Base-by-base conservation (phyloP, 2,797 vertebrate genomes). In the Antrozous pallidus region DNA sequence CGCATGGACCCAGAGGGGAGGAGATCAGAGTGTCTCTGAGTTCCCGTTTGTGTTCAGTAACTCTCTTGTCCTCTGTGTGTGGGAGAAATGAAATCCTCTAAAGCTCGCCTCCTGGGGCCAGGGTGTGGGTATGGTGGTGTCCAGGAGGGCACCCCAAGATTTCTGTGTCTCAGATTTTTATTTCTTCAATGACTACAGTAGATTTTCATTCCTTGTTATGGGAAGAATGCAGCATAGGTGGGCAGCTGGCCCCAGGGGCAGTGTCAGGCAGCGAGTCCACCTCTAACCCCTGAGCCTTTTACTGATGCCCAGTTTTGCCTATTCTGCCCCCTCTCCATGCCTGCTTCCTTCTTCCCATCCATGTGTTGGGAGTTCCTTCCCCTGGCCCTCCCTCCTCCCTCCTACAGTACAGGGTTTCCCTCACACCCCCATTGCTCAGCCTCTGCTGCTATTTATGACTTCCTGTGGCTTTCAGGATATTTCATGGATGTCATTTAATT, bases 261-360 rank as follows among this genome's bases (percentile, higher is more conserved):
- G n/a, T 17, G 5, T 24, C 42, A n/a, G 28, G 63, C 6, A 16
- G 65, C 56, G 36, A 73, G 42, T 42, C 47, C 5, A 47, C 36
- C 9, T 69, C n/a, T 13, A 7, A 28, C 14, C 10, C 40, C 45
- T 17, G n/a, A 38, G 87, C 33, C 1, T 42, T 69, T 65, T 67
- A 31, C 42, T 31, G 26, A 26, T 16, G 51, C 8, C 5, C 7
- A 2, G 11, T 9, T 6, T 4, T 12, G 7, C 69, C 38, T 58
- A 0, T 61, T 31, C 40, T 70, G 47, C 13, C 26, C 16, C 24
- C 2, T 9, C 0, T 54, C 33, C 20, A 1, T 13, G n/a, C 28
- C 80, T 4, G 8, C 93, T 26, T 65, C 33, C 40, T 9, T 6
- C 3, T 2, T 40, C 24, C 70, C 22, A 2, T 1, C 8, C 17